These are phyloP conservation scores for Sitophilus oryzae DNA, from an alignment of 1,140 invertebrate genomes.

Conservation along the genomic window DNA sequence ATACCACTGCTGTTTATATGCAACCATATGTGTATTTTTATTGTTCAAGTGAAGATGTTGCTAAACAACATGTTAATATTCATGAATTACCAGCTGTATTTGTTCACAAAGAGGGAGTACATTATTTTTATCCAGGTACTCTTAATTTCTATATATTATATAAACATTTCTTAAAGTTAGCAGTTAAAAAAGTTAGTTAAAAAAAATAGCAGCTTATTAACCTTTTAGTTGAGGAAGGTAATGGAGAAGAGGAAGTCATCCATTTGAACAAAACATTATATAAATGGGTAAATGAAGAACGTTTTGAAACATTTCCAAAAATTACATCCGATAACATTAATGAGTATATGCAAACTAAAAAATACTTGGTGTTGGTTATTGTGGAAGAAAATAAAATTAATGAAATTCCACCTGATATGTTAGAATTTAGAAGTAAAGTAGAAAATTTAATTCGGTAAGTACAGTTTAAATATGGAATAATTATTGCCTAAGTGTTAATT, in stretches of 20 bases:
- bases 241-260: slow-evolving; percentile 31
- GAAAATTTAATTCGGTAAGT: slow-evolving; percentile 62
- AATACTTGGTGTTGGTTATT: slow-evolving; percentile 79
- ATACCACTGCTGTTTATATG: slow-evolving; percentile 66
- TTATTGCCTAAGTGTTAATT: not conserved
- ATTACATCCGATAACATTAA: slow-evolving; percentile 78
- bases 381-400: slow-evolving; percentile 83
- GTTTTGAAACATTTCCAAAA: slow-evolving; percentile 87
- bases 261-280: slow-evolving; percentile 62
- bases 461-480: not conserved
- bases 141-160: slow-evolving; percentile 15
- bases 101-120: slow-evolving; percentile 76
- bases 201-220: not conserved
- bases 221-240: slow-evolving; percentile 25
- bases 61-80: slow-evolving; percentile 60
- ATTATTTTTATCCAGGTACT: slow-evolving; percentile 65
- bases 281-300: slow-evolving; percentile 84
- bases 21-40: slow-evolving; percentile 85
- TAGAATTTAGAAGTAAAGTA: slow-evolving; percentile 79
- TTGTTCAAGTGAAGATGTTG: slow-evolving; percentile 60
- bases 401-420: slow-evolving; percentile 72
- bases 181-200: not conserved
- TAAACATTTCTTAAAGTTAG: not conserved
- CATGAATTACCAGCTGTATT: slow-evolving; percentile 65
- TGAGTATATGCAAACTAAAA: slow-evolving; percentile 75